Conservation (phyloP, 2,113 vertebrate species). For the Leptocoma aspasia region DNA sequence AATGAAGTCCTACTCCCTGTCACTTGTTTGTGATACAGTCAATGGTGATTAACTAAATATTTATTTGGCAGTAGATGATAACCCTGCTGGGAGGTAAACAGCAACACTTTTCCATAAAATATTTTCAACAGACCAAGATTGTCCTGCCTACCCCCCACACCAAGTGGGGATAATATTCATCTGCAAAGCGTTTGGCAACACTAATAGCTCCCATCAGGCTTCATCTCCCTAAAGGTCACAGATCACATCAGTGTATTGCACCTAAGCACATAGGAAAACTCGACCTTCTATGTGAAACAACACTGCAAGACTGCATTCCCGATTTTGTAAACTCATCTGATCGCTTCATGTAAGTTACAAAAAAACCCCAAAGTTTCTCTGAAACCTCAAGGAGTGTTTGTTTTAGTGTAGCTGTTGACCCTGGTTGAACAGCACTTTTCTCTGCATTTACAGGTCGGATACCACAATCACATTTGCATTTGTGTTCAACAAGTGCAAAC, state of each 20-base stretch:
- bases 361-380: neutral
- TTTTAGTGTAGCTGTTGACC: neutral
- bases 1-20: neutral
- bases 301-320: neutral
- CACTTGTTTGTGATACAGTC: neutral
- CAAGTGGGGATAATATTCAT: neutral
- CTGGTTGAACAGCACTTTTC: neutral
- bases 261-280: neutral
- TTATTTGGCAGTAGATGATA: neutral
- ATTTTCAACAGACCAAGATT: neutral
- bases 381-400: neutral
- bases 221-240: neutral
- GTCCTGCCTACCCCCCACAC: neutral
- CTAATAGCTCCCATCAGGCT: neutral
- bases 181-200: neutral
- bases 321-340: neutral
- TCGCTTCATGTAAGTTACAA: neutral
- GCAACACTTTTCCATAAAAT: neutral
- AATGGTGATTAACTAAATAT: neutral
- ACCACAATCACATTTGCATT: neutral
- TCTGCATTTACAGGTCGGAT: neutral
- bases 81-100: neutral
- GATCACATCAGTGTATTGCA: neutral
- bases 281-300: neutral
- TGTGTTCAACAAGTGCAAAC: neutral